These are phyloP conservation scores for Enteromius fasciolatus DNA, from an alignment of 2,797 vertebrate genomes.

Conservation along the genomic window DNA sequence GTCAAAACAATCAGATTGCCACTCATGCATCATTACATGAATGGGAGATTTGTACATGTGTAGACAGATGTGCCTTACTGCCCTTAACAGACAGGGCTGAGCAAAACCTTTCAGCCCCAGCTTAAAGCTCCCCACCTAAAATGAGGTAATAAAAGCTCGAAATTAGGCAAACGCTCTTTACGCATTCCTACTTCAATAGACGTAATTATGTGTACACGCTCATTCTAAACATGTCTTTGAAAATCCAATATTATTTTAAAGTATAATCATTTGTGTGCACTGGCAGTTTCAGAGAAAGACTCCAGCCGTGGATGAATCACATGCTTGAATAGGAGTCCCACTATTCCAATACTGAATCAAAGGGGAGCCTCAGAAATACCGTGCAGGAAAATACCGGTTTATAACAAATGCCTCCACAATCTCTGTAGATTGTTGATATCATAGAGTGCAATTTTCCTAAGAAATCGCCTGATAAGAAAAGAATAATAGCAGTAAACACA, in stretches of 20 bases:
- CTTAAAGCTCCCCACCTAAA: not conserved
- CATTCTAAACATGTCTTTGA: not conserved
- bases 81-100: not conserved
- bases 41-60: slow-evolving; percentile 3
- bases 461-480: not conserved
- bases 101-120: not conserved
- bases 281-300: not conserved
- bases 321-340: slow-evolving; percentile 5
- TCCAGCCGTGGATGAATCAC: not conserved
- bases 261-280: not conserved
- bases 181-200: not conserved
- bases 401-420: slow-evolving; percentile 10
- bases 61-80: not conserved
- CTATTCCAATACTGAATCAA: slow-evolving; percentile 5
- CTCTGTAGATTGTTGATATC: slow-evolving; percentile 2
- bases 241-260: not conserved
- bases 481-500: not conserved
- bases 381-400: not conserved
- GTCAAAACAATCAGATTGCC: not conserved
- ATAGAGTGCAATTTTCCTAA: not conserved
- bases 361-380: not conserved
- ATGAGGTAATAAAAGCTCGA: not conserved
- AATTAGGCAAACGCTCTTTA: not conserved
- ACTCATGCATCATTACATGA: no score
- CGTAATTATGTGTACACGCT: not conserved